Percentiles rank a stretch among this genome's conserved stretches.
Evolutionary conservation across 2,113 vertebrate genomes (phyloP).

Genomic region (Danio rerio): DNA sequence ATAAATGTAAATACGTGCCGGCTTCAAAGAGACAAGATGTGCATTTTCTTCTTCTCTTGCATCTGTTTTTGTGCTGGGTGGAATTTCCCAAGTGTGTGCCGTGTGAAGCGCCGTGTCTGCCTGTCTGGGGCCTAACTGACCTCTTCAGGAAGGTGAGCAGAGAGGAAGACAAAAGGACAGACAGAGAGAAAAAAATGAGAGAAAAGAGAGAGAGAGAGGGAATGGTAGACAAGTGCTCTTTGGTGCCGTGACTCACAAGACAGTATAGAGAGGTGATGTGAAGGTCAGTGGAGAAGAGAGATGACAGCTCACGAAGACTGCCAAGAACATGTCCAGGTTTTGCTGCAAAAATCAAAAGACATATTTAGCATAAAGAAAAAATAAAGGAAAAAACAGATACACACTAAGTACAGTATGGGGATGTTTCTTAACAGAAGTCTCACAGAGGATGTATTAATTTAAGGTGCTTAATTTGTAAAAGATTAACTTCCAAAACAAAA

Average conservation of each 20-base stretch:
- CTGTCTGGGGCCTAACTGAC: slow-evolving; percentile 64
- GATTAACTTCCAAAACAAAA: too few species aligned
- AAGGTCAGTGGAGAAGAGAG: slow-evolving; percentile 69
- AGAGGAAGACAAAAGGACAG: slow-evolving; percentile 9
- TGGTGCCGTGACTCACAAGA: slow-evolving; percentile 70
- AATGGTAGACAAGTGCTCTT: slow-evolving; percentile 51
- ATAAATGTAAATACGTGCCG: not conserved
- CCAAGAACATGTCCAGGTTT: slow-evolving; percentile 54
- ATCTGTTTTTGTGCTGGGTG: slow-evolving; percentile 31
- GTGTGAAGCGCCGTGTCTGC: slow-evolving; percentile 47
- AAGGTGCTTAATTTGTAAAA: too few species aligned
- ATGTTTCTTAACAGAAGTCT: not conserved
- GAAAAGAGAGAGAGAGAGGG: too few species aligned
- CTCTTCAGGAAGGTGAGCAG: slow-evolving; percentile 43
- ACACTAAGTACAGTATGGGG: not conserved
- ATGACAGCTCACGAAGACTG: not conserved
- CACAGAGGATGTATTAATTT: too few species aligned
- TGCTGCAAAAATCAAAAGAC: slow-evolving; percentile 4
- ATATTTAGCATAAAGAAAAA: slow-evolving; percentile 39
- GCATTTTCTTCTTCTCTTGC: not conserved
- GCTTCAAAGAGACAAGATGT: slow-evolving; percentile 5
- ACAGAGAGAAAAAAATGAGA: not conserved
- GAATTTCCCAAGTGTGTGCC: slow-evolving; percentile 54
- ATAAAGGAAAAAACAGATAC: not conserved
- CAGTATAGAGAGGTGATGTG: slow-evolving; percentile 68